Percentiles rank a stretch among this genome's conserved stretches.
Conservation (phyloP, 1,140 invertebrate genomes). For the Neotoxoptera formosana region DNA sequence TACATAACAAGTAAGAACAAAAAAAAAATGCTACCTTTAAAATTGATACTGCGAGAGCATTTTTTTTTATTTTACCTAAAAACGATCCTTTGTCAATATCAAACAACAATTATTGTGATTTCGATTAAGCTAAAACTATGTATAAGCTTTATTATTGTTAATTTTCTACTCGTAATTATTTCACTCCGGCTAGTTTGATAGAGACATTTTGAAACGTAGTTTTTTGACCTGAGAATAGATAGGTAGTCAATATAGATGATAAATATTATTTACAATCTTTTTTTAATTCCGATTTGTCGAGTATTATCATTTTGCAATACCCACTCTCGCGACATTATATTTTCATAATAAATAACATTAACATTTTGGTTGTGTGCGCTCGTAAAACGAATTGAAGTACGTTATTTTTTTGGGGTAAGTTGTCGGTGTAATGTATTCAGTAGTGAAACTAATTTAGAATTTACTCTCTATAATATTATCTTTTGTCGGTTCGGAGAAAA, state of each 20-base stretch:
- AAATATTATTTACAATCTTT: too few relatives aligned
- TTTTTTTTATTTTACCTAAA: background rate
- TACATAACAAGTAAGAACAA: background rate
- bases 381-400: background rate
- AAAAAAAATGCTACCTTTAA: background rate
- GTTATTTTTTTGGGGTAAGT: background rate
- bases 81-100: background rate
- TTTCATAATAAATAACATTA: background rate
- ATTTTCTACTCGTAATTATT: background rate
- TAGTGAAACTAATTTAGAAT: constrained; percentile 28
- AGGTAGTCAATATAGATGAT: too few relatives aligned
- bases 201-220: background rate
- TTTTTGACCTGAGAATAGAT: too few relatives aligned
- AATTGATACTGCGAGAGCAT: background rate
- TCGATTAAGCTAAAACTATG: background rate
- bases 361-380: background rate
- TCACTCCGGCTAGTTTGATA: background rate
- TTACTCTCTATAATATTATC: constrained; percentile 38
- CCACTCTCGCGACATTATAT: background rate
- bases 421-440: background rate
- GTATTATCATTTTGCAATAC: background rate
- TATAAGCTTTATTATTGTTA: background rate
- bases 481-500: background rate
- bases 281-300: background rate
- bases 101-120: too few relatives aligned